Evolutionary conservation across 2,113 vertebrate genomes (phyloP), one percentile per base, ranked within the genome.

Genomic region (Lichenostomus cassidix): DNA sequence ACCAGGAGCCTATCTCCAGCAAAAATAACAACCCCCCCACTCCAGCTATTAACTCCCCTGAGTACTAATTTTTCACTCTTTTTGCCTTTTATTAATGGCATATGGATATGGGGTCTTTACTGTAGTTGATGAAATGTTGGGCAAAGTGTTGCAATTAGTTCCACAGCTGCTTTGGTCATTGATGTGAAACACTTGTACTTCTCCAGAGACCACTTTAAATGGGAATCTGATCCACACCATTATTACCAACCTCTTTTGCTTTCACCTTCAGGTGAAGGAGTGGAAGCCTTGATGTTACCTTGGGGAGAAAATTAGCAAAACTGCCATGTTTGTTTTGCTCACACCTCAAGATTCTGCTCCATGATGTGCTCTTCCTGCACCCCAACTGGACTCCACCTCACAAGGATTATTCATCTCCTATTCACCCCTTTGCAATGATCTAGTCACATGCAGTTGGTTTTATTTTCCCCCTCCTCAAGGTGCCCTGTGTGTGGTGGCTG

Each of bases 101-200:
- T 83, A 67, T 63, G 80, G 33, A 60, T 75, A 75, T 27, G 37
- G 20, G 7, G 29, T 62, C 76, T 86, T 86, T 71, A 42, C 39
- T 68, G 63, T 55, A 50, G 64, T 74, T 81, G 60, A 56, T 47
- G 52, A 93, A 95, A 90, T 58, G 18, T 75, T 88, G 37, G 80
- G n/a, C 64, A 56, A 65, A 93, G 46, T 74, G 67, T 77, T 77
- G 70, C 75, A 83, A 53, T 90, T 96, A 90, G 93, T 86, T 96
- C 73, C 76, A 71, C 85, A 92, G 86, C 73, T 93, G 93, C 80
- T 95, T 93, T 88, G 62, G 76, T 71, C 49, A n/a, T 23, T 81
- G 68, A 78, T 75, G 76, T 89, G 90, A 87, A 96, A 75, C 60
- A 33, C 47, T 84, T 2, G 0, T 29, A 37, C 73, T 74, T 92